Base-by-base conservation (phyloP, 2,113 vertebrate genomes). In the Alouatta palliata region DNA sequence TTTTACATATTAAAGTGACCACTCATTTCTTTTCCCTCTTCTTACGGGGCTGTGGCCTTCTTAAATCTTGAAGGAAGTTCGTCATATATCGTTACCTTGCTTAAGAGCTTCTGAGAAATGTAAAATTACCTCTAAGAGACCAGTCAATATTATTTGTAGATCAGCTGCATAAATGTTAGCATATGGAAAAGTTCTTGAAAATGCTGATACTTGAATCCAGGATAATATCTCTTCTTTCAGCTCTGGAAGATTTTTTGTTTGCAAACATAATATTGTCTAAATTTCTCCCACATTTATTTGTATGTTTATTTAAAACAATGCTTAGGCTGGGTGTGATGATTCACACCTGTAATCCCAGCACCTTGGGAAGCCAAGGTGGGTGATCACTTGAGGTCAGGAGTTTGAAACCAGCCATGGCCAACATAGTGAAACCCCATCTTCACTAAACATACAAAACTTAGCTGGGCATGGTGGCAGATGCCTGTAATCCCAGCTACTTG, bases 221-320 rank as follows among this genome's bases (percentile, higher is more conserved):
- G 54, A 76, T 76, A 68, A 43, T 80, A 75, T 12, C 40, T 77
- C 4, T 83, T 75, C 61, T 93, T 93, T 93, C 43, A 89, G 30
- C 49, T 91, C 66, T 88, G 61, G 35, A 77, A 96, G 19, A 11
- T 19, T 79, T 84, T 85, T 32, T 91, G 43, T 80, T 96, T 94
- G 93, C 81, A 76, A 49, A 88, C 47, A 68, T 87, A 70, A 75
- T 85, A 83, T 80, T 87, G 35, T 94, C 49, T 87, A 71, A 75
- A 37, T 91, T 88, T n/a, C 40, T 75, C 2, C 19, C 52, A 32
- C 73, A 77, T 79, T 95, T 94, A 92, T 94, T 85, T 90, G 25
- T 64, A 49, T 85, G 10, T 43, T 83, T 90, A 87, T 84, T 91
- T 95, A 89, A 97, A 84, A 86, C 86, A 80, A 43, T 92, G 61